Evolutionary conservation across 1,140 invertebrate species (phyloP).

Genomic region (Uloborus diversus): DNA sequence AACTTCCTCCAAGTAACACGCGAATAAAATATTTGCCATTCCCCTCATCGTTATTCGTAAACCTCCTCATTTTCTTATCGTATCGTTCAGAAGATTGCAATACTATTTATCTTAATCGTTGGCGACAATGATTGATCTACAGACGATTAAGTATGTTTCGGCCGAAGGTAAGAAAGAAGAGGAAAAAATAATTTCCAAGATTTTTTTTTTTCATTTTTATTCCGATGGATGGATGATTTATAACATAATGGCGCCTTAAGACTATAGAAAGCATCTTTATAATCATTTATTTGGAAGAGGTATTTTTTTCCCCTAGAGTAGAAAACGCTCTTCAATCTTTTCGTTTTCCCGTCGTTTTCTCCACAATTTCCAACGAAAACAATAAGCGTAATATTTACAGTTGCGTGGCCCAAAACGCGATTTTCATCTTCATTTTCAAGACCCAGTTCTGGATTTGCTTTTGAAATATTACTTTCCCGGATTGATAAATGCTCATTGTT

Average conservation of each 20-base stretch:
- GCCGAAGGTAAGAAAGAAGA: neutral
- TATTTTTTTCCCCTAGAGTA: neutral
- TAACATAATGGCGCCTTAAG: conserved; percentile 42
- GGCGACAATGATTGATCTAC: conserved; percentile 39
- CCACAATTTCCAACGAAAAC: neutral
- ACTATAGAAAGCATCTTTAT: conserved; percentile 12
- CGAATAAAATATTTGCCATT: too few relatives aligned
- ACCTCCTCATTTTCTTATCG: conserved; percentile 28
- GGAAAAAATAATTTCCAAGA: neutral
- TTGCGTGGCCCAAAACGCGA: neutral
- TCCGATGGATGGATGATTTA: conserved; percentile 34
- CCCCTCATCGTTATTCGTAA: neutral
- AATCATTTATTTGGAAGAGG: conserved; percentile 17
- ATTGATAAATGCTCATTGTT: neutral
- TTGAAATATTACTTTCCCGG: neutral
- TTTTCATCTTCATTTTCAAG: neutral
- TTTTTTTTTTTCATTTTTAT: neutral
- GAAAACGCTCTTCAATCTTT: neutral
- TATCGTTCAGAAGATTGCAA: conserved; percentile 15
- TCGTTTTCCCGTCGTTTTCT: neutral
- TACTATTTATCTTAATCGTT: conserved; percentile 51
- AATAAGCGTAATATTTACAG: conserved; percentile 31
- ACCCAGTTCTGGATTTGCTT: neutral
- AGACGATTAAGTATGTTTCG: conserved; percentile 38
- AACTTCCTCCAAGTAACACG: too few relatives aligned